Conservation (phyloP, 2,888 invertebrate genomes). For the Troides oblongomaculatus region DNA sequence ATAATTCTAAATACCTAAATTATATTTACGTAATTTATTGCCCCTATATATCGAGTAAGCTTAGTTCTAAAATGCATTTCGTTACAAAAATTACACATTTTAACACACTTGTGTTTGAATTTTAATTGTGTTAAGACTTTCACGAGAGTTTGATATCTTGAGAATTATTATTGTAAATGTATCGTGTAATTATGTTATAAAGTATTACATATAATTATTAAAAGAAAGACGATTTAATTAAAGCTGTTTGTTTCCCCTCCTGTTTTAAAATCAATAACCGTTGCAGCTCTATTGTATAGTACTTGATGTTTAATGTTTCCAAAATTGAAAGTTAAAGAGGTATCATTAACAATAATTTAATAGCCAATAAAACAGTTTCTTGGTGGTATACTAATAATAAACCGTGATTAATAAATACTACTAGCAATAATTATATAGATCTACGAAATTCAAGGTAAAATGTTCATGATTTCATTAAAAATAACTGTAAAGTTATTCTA, state of each 20-base stretch:
- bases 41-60: constrained; percentile 62
- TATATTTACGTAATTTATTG: constrained; percentile 79
- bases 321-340: background rate
- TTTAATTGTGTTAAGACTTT: constrained; percentile 59
- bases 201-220: constrained; percentile 80
- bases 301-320: background rate
- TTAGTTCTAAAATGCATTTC: constrained; percentile 73
- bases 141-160: constrained; percentile 74
- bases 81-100: constrained; percentile 65
- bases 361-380: background rate
- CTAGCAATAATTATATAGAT: constrained; percentile 2
- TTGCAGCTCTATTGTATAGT: background rate
- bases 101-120: constrained; percentile 68
- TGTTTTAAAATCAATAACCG: constrained; percentile 9
- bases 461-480: constrained; percentile 17
- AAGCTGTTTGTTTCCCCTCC: constrained; percentile 45
- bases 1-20: constrained; percentile 67
- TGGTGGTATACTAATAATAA: constrained; percentile 1
- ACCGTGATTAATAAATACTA: background rate
- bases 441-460: background rate
- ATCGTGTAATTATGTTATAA: constrained; percentile 79
- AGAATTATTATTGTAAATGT: constrained; percentile 79
- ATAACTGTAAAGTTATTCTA: constrained; percentile 11
- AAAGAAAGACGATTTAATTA: constrained; percentile 76
- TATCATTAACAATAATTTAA: background rate